These are phyloP conservation scores for Drosophila vallismaia DNA, from an alignment of 2,888 invertebrate genomes.

Conservation along the genomic window DNA sequence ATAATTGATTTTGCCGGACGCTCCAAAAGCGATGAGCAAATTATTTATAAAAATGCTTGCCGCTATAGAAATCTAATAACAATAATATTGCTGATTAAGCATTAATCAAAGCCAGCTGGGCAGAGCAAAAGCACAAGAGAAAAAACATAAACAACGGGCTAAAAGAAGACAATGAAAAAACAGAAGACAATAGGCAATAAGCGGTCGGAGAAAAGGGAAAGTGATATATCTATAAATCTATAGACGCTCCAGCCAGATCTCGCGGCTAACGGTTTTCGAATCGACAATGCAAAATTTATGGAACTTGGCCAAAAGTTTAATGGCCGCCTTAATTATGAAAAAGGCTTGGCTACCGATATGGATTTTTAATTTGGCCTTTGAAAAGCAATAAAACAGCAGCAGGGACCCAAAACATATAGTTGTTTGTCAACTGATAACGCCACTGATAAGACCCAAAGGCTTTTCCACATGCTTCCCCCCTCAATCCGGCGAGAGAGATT, in stretches of 20 bases:
- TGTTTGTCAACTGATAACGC: conserved; percentile 62
- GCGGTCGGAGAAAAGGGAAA: conserved; percentile 64
- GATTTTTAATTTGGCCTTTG: conserved; percentile 63
- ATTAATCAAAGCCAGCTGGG: conserved; percentile 68
- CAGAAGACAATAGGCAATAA: conserved; percentile 46
- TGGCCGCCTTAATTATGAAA: conserved; percentile 61
- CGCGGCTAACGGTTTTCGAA: conserved; percentile 1
- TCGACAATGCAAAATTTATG: conserved; percentile 22
- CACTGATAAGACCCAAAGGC: conserved; percentile 53
- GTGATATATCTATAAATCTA: conserved; percentile 34
- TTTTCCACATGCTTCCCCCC: conserved; percentile 7
- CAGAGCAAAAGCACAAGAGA: conserved; percentile 3
- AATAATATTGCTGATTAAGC: conserved; percentile 78
- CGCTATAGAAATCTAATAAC: conserved; percentile 73
- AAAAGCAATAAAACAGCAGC: conserved; percentile 17
- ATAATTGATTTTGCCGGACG: conserved; percentile 55
- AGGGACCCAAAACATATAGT: conserved; percentile 7
- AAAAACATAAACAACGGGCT: conserved; percentile 7
- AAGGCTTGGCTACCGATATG: conserved; percentile 59
- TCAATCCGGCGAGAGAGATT: not conserved
- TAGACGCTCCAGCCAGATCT: conserved; percentile 10
- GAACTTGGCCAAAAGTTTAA: conserved; percentile 7
- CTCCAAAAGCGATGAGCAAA: conserved; percentile 30
- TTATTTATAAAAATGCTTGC: conserved; percentile 35
- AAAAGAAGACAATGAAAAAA: conserved; percentile 14